phyloP scores from a whole-genome alignment of 2,797 vertebrate species.

The Helicolenus hilgendorfi region DNA sequence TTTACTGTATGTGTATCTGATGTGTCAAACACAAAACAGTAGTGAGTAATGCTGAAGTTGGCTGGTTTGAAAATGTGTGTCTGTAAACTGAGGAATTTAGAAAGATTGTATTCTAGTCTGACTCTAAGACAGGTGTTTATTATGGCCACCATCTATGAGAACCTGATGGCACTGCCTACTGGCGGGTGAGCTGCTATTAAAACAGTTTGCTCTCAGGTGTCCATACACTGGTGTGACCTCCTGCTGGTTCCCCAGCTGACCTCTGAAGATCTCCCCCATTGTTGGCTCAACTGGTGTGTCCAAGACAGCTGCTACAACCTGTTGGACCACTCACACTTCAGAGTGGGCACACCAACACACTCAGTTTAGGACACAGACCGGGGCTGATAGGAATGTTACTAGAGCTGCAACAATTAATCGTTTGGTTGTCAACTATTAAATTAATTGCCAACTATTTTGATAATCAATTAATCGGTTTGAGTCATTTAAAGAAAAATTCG shows the following conservation, averaged over 20 bases:
- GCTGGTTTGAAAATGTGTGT: conserved; percentile 27
- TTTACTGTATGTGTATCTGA: conserved; percentile 30
- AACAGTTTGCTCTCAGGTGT: conserved; percentile 63
- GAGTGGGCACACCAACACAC: conserved; percentile 3
- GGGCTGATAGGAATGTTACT: background rate
- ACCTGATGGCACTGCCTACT: conserved; percentile 27
- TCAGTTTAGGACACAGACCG: background rate
- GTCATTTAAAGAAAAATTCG: too few relatives aligned
- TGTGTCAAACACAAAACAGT: conserved; percentile 49
- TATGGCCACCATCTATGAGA: conserved; percentile 54
- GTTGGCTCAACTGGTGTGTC: conserved; percentile 61
- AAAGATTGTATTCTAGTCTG: conserved; percentile 9
- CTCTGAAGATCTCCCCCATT: conserved; percentile 17
- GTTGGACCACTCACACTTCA: conserved; percentile 15
- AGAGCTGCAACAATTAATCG: too few relatives aligned
- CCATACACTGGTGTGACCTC: conserved; percentile 42
- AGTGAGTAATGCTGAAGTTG: conserved; percentile 37
- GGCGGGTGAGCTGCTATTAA: conserved; percentile 31
- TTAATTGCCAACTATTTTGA: too few relatives aligned
- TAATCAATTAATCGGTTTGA: too few relatives aligned
- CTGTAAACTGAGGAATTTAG: conserved; percentile 49
- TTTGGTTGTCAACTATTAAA: too few relatives aligned
- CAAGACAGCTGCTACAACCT: conserved; percentile 77
- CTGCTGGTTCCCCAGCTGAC: conserved; percentile 57
- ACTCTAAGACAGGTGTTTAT: conserved; percentile 47